phyloP scores from a whole-genome alignment of 2,113 vertebrate genomes.

The Eudyptes chrysolophus region DNA sequence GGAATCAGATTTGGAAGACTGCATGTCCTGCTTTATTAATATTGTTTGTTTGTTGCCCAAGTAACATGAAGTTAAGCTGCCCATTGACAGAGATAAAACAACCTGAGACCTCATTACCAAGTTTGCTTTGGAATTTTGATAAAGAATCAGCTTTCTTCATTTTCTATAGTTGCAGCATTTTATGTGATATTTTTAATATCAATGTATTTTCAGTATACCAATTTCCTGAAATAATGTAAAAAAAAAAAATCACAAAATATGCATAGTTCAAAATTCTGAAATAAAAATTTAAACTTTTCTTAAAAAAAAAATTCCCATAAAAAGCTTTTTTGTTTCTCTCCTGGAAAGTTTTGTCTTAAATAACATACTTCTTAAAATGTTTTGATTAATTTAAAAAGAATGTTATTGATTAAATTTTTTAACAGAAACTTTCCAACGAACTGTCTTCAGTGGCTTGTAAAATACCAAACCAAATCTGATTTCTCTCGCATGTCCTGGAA shows the following conservation, averaged over 20 bases:
- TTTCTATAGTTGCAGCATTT: neutral
- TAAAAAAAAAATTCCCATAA: neutral
- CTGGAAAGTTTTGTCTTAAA: neutral
- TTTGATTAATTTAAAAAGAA: neutral
- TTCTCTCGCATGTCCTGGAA: neutral
- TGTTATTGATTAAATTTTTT: neutral
- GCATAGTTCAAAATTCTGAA: neutral
- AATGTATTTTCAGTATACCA: neutral
- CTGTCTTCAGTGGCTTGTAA: neutral
- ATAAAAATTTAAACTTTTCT: neutral
- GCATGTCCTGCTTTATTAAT: neutral
- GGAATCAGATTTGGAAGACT: neutral
- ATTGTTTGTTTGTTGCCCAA: neutral
- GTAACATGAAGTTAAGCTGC: neutral
- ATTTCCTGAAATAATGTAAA: neutral
- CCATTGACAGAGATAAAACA: neutral
- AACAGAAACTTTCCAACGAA: neutral
- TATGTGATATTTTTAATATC: neutral
- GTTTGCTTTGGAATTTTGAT: neutral
- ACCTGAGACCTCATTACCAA: neutral
- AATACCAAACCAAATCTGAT: neutral
- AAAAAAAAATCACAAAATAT: neutral
- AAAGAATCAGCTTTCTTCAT: neutral
- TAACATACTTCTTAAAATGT: neutral
- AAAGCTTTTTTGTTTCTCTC: neutral